A percentile compares a stretch with the other conserved stretches of the same genome.
These are phyloP conservation scores for Mimumesa dahlbomi DNA, from an alignment of 2,888 invertebrate species.

Conservation along the genomic window DNA sequence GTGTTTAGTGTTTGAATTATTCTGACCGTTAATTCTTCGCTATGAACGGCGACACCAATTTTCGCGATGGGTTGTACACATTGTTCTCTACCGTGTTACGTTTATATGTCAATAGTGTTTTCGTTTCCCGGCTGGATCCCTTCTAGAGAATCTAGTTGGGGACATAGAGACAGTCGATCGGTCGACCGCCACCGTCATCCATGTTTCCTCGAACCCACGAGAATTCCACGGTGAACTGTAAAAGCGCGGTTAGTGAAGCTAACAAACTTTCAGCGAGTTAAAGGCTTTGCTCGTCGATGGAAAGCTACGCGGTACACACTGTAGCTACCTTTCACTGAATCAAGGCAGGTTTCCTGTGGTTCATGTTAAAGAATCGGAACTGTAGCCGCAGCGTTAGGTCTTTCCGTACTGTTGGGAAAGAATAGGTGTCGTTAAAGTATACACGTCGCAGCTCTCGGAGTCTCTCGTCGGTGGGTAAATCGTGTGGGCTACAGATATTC, in stretches of 20 bases:
- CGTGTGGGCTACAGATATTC: slow-evolving; percentile 11
- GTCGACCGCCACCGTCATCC: too few species aligned
- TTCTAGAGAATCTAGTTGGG: too few species aligned
- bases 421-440: slow-evolving; percentile 78
- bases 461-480: slow-evolving; percentile 41
- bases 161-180: too few species aligned
- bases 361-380: slow-evolving; percentile 97
- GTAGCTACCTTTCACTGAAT: slow-evolving; percentile 86
- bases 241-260: slow-evolving; percentile 61
- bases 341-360: slow-evolving; percentile 92
- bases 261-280: slow-evolving; percentile 44
- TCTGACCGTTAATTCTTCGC: too few species aligned
- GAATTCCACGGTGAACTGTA: slow-evolving; percentile 3
- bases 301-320: slow-evolving; percentile 48
- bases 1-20: too few species aligned
- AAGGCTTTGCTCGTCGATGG: slow-evolving; percentile 5
- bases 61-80: too few species aligned
- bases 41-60: too few species aligned
- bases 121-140: too few species aligned
- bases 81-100: too few species aligned
- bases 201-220: too few species aligned
- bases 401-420: slow-evolving; percentile 94
- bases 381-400: slow-evolving; percentile 96
- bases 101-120: too few species aligned
- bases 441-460: slow-evolving; percentile 54